These are phyloP conservation scores for Pseudeuparius sepicola DNA, from an alignment of 2,888 invertebrate species.

Conservation along the genomic window DNA sequence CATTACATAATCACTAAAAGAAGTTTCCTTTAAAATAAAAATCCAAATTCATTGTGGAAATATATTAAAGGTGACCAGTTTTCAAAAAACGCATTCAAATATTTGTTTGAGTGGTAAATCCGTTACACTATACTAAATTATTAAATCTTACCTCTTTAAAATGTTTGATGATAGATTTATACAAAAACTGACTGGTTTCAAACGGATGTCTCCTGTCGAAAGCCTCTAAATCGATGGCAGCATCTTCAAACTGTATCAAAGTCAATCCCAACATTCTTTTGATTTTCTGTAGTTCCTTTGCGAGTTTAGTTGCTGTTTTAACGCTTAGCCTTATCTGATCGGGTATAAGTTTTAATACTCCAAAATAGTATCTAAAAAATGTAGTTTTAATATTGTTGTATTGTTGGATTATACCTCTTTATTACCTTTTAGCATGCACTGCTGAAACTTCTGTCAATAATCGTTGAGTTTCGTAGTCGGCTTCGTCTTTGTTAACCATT, in stretches of 20 bases:
- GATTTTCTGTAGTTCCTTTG: slow-evolving; percentile 62
- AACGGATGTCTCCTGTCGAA: slow-evolving; percentile 82
- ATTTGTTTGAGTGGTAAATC: too few relatives aligned
- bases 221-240: slow-evolving; percentile 82
- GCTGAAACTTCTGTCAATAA: slow-evolving; percentile 72
- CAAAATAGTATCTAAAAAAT: slow-evolving; percentile 33
- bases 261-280: slow-evolving; percentile 82
- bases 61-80: too few relatives aligned
- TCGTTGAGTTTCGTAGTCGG: slow-evolving; percentile 69
- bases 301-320: slow-evolving; percentile 75
- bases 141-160: slow-evolving; percentile 65
- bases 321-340: slow-evolving; percentile 77
- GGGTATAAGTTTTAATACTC: slow-evolving; percentile 36
- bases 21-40: too few relatives aligned
- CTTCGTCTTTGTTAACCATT: slow-evolving; percentile 51
- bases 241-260: slow-evolving; percentile 93
- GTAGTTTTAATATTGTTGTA: slow-evolving; percentile 3
- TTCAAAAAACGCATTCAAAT: too few relatives aligned
- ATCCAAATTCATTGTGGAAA: too few relatives aligned
- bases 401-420: slow-evolving; percentile 39
- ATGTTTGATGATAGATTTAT: slow-evolving; percentile 73
- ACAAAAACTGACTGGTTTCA: slow-evolving; percentile 78
- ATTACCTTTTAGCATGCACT: slow-evolving; percentile 67
- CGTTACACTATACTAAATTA: too few relatives aligned
- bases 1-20: too few relatives aligned